phyloP scores from a whole-genome alignment of 2,888 invertebrate species.

The Hipparchia semele region DNA sequence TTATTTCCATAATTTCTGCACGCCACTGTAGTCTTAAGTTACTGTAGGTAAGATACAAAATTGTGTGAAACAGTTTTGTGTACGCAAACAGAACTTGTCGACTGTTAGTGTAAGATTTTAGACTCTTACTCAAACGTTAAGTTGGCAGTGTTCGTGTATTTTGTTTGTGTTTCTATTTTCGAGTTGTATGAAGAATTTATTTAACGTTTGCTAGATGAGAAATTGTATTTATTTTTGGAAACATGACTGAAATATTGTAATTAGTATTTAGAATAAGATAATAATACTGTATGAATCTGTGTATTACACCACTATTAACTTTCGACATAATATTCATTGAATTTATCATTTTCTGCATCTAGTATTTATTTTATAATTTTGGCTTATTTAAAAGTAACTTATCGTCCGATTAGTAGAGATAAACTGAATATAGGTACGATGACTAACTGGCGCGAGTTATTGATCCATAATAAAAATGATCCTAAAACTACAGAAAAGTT shows the following conservation, averaged over 20 bases:
- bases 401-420: too few species aligned
- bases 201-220: conserved; percentile 4
- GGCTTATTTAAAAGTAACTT: too few species aligned
- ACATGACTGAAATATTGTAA: neutral
- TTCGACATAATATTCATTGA: too few species aligned
- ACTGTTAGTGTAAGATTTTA: conserved; percentile 26
- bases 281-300: neutral
- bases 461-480: too few species aligned
- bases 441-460: too few species aligned
- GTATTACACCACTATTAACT: neutral
- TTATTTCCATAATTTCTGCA: neutral
- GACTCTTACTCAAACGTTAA: conserved; percentile 31
- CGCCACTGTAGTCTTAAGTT: conserved; percentile 5
- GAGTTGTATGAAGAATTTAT: conserved; percentile 22
- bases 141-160: conserved; percentile 32
- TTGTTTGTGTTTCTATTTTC: conserved; percentile 36
- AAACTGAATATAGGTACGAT: too few species aligned
- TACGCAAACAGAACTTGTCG: conserved; percentile 2
- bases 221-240: neutral
- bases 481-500: too few species aligned
- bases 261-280: too few species aligned
- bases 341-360: too few species aligned
- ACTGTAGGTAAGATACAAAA: neutral
- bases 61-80: conserved; percentile 5
- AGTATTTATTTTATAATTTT: too few species aligned